Conservation (phyloP, 2,797 vertebrate genomes). For the Ambastaia sidthimunki region DNA sequence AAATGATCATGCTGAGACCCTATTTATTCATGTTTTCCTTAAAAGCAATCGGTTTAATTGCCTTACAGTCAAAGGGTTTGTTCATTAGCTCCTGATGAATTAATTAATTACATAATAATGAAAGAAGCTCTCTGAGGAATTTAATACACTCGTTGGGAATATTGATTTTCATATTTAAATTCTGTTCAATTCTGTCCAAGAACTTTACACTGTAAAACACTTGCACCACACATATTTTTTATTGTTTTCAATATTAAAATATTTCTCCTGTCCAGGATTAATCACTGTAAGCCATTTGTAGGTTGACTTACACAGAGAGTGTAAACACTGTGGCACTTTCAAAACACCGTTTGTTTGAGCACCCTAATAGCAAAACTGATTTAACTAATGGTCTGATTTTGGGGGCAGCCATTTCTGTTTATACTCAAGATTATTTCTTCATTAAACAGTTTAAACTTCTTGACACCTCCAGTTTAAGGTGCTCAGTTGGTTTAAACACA, state of each 20-base stretch:
- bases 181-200: not conserved
- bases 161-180: conserved; percentile 30
- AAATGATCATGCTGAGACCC: conserved; percentile 1
- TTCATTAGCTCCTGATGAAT: conserved; percentile 14
- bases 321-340: not conserved
- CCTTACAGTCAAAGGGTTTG: not conserved
- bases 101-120: conserved; percentile 4
- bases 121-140: not conserved
- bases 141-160: not conserved
- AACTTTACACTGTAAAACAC: conserved; percentile 5
- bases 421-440: no score
- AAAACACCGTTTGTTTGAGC: not conserved
- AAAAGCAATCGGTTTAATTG: not conserved
- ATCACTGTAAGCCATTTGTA: not conserved
- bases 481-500: no score
- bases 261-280: not conserved
- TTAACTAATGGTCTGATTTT: not conserved
- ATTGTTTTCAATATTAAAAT: not conserved
- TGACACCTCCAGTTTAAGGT: no score
- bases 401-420: no score
- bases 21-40: conserved; percentile 23
- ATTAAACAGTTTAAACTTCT: no score
- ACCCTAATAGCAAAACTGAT: not conserved
- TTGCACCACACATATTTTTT: conserved; percentile 5
- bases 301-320: not conserved